These are phyloP conservation scores for Numida meleagris DNA, from an alignment of 2,113 vertebrate genomes.

Conservation along the genomic window DNA sequence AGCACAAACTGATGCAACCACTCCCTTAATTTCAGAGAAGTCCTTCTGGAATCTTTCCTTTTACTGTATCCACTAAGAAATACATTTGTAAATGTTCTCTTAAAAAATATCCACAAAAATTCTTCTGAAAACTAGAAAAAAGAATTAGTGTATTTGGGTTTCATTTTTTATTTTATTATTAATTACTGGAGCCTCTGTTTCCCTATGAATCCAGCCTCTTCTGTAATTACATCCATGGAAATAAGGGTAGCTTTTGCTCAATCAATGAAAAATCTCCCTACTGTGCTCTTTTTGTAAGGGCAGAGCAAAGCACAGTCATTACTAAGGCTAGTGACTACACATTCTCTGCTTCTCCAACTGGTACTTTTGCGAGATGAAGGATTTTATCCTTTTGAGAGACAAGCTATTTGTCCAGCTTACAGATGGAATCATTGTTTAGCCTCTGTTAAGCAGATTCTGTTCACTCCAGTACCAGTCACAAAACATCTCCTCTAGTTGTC, in stretches of 20 bases:
- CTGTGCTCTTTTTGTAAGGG: neutral
- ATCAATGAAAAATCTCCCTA: neutral
- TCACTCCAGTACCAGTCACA: neutral
- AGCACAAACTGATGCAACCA: neutral
- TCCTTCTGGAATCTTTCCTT: slow-evolving; percentile 1
- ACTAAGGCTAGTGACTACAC: neutral
- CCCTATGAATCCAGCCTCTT: neutral
- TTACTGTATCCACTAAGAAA: neutral
- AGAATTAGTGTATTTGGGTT: neutral
- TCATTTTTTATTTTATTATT: neutral
- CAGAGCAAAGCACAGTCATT: neutral
- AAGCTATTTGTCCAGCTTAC: neutral
- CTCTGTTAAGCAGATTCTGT: neutral
- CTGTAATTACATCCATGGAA: neutral
- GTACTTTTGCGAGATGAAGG: neutral
- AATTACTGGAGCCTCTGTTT: slow-evolving; percentile 24
- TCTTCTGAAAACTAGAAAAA: neutral
- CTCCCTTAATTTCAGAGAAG: slow-evolving; percentile 9
- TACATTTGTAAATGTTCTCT: neutral
- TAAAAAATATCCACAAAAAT: neutral
- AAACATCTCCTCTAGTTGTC: neutral
- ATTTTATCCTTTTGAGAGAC: neutral
- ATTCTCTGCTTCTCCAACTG: neutral
- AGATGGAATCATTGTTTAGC: neutral
- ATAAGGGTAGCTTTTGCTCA: slow-evolving; percentile 10